Evolutionary conservation across 2,797 vertebrate genomes (phyloP), one percentile per base, ranked within the genome.

Genomic region (Ispidina lecontei): DNA sequence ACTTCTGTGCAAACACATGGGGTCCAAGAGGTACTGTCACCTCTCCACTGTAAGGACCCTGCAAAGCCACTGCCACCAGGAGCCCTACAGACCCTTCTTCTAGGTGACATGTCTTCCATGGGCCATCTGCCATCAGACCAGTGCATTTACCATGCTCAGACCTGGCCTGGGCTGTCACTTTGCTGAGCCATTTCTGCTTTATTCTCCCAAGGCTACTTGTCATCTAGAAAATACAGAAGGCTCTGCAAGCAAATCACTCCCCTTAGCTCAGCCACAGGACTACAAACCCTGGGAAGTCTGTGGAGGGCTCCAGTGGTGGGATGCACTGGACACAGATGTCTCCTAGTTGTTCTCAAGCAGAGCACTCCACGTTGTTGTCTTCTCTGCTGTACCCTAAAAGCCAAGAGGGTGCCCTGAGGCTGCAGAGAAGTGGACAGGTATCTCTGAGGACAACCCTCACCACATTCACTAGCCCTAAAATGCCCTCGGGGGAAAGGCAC

Each of bases 221-320:
- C 39, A 41, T 6, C n/a, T n/a, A 12, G 9, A n/a, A 56, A 46
- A 18, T 46, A 55, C 44, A 7, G 31, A 15, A 18, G 9, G 7
- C 16, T 60, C 18, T 54, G 56, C 62, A 41, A 62, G 22, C n/a
- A 41, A 75, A 35, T 16, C 20, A 5, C 7, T 10, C 5, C 19
- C 18, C 33, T 52, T 9, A 46, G 41, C 56, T 44, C 58, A 46
- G 81, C 49, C 17, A 2, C 4, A 6, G n/a, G 15, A 9, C 7
- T 25, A 33, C 29, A 29, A 37, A 62, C 8, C 52, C 49, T 41
- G 28, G 14, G 17, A 23, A 19, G 10, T 4, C 18, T 11, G 5
- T 22, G 12, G 18, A 26, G 14, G n/a, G 43, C 4, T 37, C 44
- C 54, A 46, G 41, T 0, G 0, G 18, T 49, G 44, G 9, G 22